Evolutionary conservation across 2,113 vertebrate species (phyloP).

Genomic region (Todiramphus saurophagus): DNA sequence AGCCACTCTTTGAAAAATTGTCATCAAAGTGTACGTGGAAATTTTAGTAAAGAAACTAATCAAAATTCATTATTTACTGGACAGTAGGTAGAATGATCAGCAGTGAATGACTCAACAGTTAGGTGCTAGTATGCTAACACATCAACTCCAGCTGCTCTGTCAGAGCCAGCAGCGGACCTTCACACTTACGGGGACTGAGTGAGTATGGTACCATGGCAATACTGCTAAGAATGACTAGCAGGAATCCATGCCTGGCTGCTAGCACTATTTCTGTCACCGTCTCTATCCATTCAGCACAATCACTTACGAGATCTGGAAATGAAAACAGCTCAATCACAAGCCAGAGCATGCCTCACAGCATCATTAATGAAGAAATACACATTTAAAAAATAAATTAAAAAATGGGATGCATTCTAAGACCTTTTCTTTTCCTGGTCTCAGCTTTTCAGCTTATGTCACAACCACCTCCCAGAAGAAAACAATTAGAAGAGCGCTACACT

Average conservation of each 20-base stretch:
- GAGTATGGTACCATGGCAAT: background rate
- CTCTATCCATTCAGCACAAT: background rate
- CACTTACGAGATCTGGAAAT: background rate
- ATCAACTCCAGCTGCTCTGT: background rate
- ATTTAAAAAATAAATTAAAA: background rate
- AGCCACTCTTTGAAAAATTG: background rate
- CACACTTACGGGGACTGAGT: background rate
- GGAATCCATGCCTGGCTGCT: background rate
- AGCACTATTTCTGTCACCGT: background rate
- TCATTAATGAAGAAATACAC: background rate
- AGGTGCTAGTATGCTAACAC: background rate
- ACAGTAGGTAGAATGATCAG: background rate
- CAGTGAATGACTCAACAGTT: background rate
- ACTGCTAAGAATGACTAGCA: background rate
- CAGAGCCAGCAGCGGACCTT: background rate
- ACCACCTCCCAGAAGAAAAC: background rate
- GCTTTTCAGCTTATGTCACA: background rate
- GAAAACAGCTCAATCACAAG: background rate
- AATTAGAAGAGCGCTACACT: background rate
- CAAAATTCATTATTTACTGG: background rate
- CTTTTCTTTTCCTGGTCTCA: background rate
- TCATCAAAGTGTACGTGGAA: background rate
- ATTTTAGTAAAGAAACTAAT: background rate
- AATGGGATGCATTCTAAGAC: background rate
- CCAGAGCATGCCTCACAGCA: background rate